Percentiles rank a stretch among this genome's conserved stretches.
These are phyloP conservation scores for Trematomus loennbergii DNA, from an alignment of 2,113 vertebrate genomes.

Conservation along the genomic window DNA sequence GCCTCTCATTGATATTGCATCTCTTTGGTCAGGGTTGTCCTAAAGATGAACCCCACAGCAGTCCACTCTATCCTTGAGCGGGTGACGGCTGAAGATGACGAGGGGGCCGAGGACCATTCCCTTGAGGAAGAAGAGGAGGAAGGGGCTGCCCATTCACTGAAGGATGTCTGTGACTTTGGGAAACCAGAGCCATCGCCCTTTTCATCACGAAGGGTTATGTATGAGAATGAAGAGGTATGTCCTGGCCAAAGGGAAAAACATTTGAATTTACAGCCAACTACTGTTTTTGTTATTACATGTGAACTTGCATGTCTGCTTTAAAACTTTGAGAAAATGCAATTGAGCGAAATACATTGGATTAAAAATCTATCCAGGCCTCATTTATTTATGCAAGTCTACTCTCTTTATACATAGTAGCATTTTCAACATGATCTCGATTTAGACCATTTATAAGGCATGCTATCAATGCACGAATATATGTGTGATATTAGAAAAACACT, in stretches of 20 bases:
- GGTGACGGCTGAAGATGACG: constrained; percentile 92
- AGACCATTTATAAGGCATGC: background rate
- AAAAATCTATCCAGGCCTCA: background rate
- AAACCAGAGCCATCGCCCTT: constrained; percentile 96
- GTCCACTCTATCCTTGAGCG: constrained; percentile 96
- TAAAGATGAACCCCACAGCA: constrained; percentile 95
- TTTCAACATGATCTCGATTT: background rate
- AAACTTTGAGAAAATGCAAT: too few species aligned
- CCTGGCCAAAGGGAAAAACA: background rate
- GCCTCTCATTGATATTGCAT: background rate
- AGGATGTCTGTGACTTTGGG: constrained; percentile 96
- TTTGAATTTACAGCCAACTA: background rate
- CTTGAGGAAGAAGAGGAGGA: constrained; percentile 93
- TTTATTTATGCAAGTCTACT: background rate
- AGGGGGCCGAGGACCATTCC: constrained; percentile 89
- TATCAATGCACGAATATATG: background rate
- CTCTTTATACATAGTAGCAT: background rate
- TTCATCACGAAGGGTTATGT: constrained; percentile 98
- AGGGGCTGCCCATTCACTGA: constrained; percentile 93
- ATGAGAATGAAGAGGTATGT: constrained; percentile 97
- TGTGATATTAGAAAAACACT: background rate
- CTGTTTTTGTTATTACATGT: too few species aligned
- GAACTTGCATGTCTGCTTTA: too few species aligned
- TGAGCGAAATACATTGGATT: background rate
- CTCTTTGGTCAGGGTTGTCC: constrained; percentile 86